These are phyloP conservation scores for Araneus ventricosus DNA, from an alignment of 1,140 invertebrate species.

Conservation along the genomic window DNA sequence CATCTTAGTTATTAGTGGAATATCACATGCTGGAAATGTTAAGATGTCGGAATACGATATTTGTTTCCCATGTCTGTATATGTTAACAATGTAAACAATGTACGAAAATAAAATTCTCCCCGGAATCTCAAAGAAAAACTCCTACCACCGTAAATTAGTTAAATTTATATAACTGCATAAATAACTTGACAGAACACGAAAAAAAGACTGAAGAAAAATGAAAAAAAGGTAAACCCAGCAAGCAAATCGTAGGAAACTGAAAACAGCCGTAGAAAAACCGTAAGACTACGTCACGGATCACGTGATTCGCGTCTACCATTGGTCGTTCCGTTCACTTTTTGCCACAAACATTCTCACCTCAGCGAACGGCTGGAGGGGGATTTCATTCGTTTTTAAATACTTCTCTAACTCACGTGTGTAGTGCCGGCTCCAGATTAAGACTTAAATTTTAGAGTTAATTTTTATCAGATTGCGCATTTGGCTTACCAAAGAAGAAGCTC, in stretches of 20 bases:
- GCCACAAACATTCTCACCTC: slow-evolving; percentile 13
- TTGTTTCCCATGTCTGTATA: not conserved
- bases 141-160: not conserved
- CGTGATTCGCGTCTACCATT: slow-evolving; percentile 40
- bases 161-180: not conserved
- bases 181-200: not conserved
- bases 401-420: not conserved
- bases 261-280: slow-evolving; percentile 60
- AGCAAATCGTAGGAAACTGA: slow-evolving; percentile 7
- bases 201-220: not conserved
- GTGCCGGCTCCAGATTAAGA: not conserved
- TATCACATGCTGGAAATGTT: no score
- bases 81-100: not conserved
- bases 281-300: slow-evolving; percentile 52
- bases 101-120: not conserved
- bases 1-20: no score
- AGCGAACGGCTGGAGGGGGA: not conserved
- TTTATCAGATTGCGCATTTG: not conserved
- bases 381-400: not conserved
- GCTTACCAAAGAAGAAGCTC: not conserved
- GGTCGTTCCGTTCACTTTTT: not conserved
- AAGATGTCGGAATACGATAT: no score
- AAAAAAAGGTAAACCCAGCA: not conserved
- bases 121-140: not conserved
- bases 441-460: not conserved